Base-by-base conservation (phyloP, 2,888 invertebrate genomes). In the Drosophila antonietae region DNA sequence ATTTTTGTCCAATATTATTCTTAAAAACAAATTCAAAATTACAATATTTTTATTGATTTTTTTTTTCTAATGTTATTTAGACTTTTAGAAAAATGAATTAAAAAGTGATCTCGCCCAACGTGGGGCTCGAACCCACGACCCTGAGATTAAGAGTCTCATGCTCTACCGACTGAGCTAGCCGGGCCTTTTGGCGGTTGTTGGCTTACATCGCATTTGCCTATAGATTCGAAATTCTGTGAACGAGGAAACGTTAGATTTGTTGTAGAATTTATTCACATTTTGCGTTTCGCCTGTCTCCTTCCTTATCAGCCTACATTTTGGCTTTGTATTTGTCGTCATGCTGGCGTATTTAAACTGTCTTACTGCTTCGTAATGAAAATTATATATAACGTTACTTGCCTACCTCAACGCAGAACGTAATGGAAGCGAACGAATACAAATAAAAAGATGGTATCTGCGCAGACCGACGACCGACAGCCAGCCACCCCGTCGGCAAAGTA, bases 141-240 rank as follows among this genome's bases (percentile, higher is more conserved):
- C 86, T 88, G 86, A 87, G 89, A 87, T 87, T 87, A 87, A 87
- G 86, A 87, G 86, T 87, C 86, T 87, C 86, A 88, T 87, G 86
- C 86, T 87, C 86, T 87, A 87, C 86, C 86, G 86, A 87, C 86
- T 87, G 86, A 87, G 86, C 86, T 87, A 87, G 86, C 86, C 86
- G 87, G 86, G 86, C 86, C 41, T 15, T 28, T 63, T 9, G 0
- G 0, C 3, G 28, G 4, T 1, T 1, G 14, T 3, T 15, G 53
- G 15, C 57, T 3, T 41, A 46, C 44, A 59, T 51, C 31, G 9
- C 14, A 78, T 58, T 51, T 62, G 10, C 7, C 62, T 75, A 44
- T 74, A 73, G n/a, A 43, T 12, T 14, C 14, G 15, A 4, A 35
- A 33, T 66, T 73, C 66, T 74, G 12, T 56, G 12, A 44, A 33